Evolutionary conservation across 2,113 vertebrate genomes (phyloP), one percentile per base, ranked within the genome.

Genomic region (Phrynocephalus versicolor): DNA sequence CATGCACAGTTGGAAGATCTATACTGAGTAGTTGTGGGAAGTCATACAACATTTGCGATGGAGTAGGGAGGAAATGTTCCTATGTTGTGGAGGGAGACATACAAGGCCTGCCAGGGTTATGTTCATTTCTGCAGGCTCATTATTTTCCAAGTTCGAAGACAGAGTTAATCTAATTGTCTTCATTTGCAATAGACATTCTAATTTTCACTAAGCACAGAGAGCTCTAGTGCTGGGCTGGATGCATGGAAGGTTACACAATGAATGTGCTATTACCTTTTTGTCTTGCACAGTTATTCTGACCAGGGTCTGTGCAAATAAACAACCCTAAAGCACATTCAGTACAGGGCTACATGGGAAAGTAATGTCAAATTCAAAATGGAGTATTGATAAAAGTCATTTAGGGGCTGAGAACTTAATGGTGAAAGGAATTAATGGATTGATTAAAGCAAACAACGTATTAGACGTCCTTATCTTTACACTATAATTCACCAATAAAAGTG

Each of bases 401-500:
- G 35, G 67, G 58, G 30, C 27, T 79, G 79, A 71, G 78, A 18
- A 37, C 58, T 81, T 84, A 81, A 74, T 79, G 74, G 72, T 19
- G 10, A 1, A 6, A 60, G 25, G 33, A 83, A 64, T 83, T 79
- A 27, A 82, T 51, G 81, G 51, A 45, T 14, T 15, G 41, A 35
- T 45, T 65, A 91, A 86, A 87, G 72, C 71, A 76, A 84, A 51
- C 14, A 55, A 79, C 9, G 39, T 25, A 37, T 39, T 84, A 65
- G 75, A n/a, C 33, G 72, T 71, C 65, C 78, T 86, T 86, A 67
- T 35, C 88, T 86, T 89, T 64, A 55, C 72, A 81, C 1, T 13
- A 25, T 35, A 12, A 84, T 88, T 91, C 86, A 79, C 87, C 39
- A 79, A 33, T 39, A 70, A 89, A 91, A 88, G n/a, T 41, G 79